phyloP scores from a whole-genome alignment of 2,113 vertebrate genomes.

The Oreotrochilus melanogaster region DNA sequence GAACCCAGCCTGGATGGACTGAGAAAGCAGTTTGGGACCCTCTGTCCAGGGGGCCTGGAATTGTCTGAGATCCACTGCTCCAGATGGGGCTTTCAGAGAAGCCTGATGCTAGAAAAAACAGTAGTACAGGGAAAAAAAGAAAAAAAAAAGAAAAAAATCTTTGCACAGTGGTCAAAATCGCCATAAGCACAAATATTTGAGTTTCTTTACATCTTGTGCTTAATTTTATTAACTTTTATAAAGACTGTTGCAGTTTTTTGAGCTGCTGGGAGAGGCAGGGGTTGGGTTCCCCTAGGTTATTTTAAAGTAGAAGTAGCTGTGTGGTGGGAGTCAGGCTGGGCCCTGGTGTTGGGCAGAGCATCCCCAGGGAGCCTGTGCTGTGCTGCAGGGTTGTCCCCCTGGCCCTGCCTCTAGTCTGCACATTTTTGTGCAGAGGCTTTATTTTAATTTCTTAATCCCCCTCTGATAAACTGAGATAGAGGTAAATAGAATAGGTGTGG shows the following conservation, averaged over 20 bases:
- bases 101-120: neutral
- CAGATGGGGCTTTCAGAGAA: neutral
- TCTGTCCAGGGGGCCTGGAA: neutral
- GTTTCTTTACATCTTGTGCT: neutral
- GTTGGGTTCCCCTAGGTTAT: neutral
- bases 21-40: neutral
- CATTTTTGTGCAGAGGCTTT: neutral
- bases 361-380: neutral
- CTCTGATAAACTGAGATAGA: neutral
- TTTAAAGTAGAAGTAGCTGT: neutral
- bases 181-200: neutral
- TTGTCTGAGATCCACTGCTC: fast-evolving
- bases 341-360: fast-evolving
- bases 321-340: neutral
- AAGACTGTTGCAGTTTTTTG: neutral
- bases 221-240: neutral
- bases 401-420: neutral
- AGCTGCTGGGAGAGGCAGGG: neutral
- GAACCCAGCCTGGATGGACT: fast-evolving
- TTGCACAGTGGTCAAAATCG: neutral
- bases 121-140: neutral
- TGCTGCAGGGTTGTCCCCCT: fast-evolving
- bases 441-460: neutral
- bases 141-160: neutral
- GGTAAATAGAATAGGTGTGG: neutral